Evolutionary conservation across 2,888 invertebrate species (phyloP).

Genomic region (Atherix ibis): DNA sequence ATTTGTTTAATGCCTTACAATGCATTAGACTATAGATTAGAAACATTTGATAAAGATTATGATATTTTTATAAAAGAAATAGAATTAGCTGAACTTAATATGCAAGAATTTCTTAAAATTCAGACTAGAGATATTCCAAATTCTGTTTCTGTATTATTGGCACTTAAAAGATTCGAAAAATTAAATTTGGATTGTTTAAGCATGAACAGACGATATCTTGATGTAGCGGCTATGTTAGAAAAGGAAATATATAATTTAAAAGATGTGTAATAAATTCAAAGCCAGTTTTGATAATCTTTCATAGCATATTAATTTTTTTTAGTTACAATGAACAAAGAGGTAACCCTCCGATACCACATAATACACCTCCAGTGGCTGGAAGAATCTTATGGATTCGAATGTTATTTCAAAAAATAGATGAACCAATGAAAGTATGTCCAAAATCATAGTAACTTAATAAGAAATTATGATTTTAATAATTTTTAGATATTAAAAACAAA

Average conservation of each 20-base stretch:
- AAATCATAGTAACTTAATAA: constrained; percentile 20
- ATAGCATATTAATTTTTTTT: constrained; percentile 1
- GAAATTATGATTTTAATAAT: neutral
- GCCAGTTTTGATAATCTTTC: no score
- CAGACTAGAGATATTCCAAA: constrained; percentile 30
- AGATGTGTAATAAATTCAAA: no score
- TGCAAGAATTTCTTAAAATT: constrained; percentile 55
- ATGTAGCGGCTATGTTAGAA: constrained; percentile 49
- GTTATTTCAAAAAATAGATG: constrained; percentile 52
- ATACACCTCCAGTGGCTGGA: constrained; percentile 66
- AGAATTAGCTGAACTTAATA: constrained; percentile 50
- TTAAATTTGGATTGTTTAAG: constrained; percentile 54
- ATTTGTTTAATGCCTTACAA: constrained; percentile 62
- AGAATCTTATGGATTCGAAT: constrained; percentile 72
- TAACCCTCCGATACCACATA: constrained; percentile 53
- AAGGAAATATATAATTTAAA: constrained; percentile 52
- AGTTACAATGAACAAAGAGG: constrained; percentile 64
- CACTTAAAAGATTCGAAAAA: constrained; percentile 49
- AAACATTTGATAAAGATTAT: constrained; percentile 62
- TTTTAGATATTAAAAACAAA: constrained; percentile 16
- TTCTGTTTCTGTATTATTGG: constrained; percentile 36
- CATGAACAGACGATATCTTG: constrained; percentile 57
- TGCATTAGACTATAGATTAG: constrained; percentile 60
- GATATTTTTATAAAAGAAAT: constrained; percentile 52
- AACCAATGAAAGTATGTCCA: constrained; percentile 50